Evolutionary conservation across 2,113 vertebrate species (phyloP).

Genomic region (Myodes glareolus): DNA sequence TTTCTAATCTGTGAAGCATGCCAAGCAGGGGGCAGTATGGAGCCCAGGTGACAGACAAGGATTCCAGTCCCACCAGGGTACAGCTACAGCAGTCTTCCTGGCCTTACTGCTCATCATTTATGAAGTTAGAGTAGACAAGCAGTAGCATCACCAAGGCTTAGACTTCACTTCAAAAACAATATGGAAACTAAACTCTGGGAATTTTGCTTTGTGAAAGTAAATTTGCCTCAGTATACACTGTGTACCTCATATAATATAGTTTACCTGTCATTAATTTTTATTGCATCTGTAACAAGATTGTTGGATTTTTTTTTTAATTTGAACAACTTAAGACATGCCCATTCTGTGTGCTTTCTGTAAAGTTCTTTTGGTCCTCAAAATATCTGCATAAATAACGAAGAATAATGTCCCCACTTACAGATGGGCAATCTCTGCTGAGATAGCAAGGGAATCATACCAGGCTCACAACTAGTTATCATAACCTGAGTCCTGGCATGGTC

Average conservation of each 20-base stretch:
- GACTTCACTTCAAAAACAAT: background rate
- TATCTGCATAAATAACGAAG: background rate
- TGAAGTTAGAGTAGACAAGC: background rate
- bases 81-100: background rate
- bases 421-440: background rate
- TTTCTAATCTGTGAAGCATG: background rate
- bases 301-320: background rate
- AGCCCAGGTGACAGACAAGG: background rate
- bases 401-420: background rate
- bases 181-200: conserved; percentile 11
- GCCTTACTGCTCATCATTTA: background rate
- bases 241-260: background rate
- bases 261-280: background rate
- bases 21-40: background rate
- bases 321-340: background rate
- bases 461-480: background rate
- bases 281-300: background rate
- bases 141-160: background rate
- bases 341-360: background rate
- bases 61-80: rapidly evolving
- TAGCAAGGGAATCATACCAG: background rate
- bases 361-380: background rate
- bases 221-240: background rate
- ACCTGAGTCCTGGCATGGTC: background rate
- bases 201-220: conserved; percentile 27